Evolutionary conservation across 2,888 invertebrate genomes (phyloP).

Genomic region (Pandemis corylana): DNA sequence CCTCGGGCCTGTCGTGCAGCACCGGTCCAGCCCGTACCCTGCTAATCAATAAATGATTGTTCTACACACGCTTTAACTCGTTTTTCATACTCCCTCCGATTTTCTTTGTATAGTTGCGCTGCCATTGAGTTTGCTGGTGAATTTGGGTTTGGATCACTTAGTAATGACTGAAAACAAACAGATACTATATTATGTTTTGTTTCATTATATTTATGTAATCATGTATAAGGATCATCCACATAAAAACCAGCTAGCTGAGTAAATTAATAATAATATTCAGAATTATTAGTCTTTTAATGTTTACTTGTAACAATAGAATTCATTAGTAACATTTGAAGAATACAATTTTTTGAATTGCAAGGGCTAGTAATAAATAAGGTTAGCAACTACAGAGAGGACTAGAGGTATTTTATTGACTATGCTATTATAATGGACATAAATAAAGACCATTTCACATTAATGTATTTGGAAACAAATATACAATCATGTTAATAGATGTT

Average conservation of each 20-base stretch:
- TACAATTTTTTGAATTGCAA: too few species aligned
- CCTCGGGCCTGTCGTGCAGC: constrained; percentile 56
- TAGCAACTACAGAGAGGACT: too few species aligned
- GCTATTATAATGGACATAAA: too few species aligned
- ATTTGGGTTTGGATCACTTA: constrained; percentile 99
- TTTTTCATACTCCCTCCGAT: constrained; percentile 99
- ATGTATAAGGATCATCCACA: neutral
- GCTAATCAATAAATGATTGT: constrained; percentile 99
- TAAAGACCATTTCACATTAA: too few species aligned
- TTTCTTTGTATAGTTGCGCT: constrained; percentile 99
- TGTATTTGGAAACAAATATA: too few species aligned
- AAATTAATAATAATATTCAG: too few species aligned
- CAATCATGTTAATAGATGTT: too few species aligned
- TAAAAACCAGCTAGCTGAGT: neutral
- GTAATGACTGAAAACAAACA: constrained; percentile 93
- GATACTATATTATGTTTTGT: neutral
- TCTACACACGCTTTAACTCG: constrained; percentile 99
- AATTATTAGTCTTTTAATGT: too few species aligned
- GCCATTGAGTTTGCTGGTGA: constrained; percentile 99
- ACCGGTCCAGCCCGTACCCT: constrained; percentile 57
- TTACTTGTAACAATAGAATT: too few species aligned
- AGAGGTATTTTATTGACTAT: too few species aligned
- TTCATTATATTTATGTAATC: neutral
- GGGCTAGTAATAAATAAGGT: too few species aligned
- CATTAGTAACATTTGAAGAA: too few species aligned